These are phyloP conservation scores for Centrocercus urophasianus DNA, from an alignment of 2,113 vertebrate species.

Conservation along the genomic window DNA sequence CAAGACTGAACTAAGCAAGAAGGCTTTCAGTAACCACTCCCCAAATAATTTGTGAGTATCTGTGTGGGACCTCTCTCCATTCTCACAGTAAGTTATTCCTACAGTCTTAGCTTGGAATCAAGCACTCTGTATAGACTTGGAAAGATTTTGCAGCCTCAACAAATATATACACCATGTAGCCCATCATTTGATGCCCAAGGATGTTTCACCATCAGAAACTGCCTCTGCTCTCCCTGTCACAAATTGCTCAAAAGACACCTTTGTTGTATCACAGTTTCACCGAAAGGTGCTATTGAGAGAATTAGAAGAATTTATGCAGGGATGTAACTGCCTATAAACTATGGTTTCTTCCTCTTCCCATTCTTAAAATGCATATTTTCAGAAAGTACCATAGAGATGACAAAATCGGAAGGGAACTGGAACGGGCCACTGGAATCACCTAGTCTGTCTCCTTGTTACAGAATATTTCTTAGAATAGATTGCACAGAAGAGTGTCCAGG, in stretches of 20 bases:
- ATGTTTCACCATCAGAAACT: not conserved
- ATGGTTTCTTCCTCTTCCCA: not conserved
- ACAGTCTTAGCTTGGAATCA: not conserved
- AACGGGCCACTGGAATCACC: too few species aligned
- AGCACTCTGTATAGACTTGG: not conserved
- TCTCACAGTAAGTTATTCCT: not conserved
- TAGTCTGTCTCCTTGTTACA: too few species aligned
- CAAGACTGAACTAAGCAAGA: rapidly evolving
- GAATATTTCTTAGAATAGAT: too few species aligned
- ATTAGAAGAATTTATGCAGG: not conserved
- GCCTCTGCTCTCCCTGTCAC: not conserved
- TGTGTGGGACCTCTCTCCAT: rapidly evolving
- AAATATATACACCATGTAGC: rapidly evolving
- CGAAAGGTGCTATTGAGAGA: not conserved
- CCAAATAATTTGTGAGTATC: not conserved
- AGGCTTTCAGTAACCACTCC: not conserved
- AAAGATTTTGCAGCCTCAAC: not conserved
- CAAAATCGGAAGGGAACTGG: too few species aligned
- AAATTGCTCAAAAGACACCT: not conserved
- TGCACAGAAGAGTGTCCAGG: too few species aligned
- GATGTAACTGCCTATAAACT: not conserved
- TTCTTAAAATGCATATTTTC: not conserved
- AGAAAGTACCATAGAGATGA: not conserved
- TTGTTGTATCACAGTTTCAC: not conserved
- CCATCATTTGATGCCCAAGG: rapidly evolving